These are phyloP conservation scores for Craseonycteris thonglongyai DNA, from an alignment of 2,113 vertebrate species.

Conservation along the genomic window DNA sequence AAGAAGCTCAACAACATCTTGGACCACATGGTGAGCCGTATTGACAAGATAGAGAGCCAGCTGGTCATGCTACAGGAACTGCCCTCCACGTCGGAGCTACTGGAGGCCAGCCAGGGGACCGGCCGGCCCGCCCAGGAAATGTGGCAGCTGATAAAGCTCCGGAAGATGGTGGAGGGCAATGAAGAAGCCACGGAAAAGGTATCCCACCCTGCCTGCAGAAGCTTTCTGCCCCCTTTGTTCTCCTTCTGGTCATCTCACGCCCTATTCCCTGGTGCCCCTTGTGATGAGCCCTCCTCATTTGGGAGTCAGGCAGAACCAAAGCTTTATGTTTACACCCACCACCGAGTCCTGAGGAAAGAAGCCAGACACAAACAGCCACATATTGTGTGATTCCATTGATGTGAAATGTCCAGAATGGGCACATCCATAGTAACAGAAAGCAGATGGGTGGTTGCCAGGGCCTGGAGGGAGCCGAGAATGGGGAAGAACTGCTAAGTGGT, in stretches of 20 bases:
- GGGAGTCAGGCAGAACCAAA: background rate
- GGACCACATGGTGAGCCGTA: constrained; percentile 57
- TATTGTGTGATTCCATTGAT: background rate
- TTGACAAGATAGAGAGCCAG: constrained; percentile 27
- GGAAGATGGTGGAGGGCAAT: constrained; percentile 64
- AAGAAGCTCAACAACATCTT: constrained; percentile 46
- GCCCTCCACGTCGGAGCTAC: background rate
- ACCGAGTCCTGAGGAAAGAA: background rate
- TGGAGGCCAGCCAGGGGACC: background rate
- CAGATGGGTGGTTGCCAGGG: background rate
- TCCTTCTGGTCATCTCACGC: background rate
- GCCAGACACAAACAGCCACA: background rate
- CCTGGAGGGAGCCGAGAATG: fast-evolving
- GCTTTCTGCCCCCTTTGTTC: background rate
- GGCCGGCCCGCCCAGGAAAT: background rate
- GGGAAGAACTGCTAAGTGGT: background rate
- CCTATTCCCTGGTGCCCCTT: background rate
- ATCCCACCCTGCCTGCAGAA: background rate
- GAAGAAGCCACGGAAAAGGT: constrained; percentile 72
- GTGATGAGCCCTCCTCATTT: background rate
- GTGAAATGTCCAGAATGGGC: background rate
- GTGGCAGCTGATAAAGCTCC: constrained; percentile 70
- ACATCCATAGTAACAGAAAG: background rate
- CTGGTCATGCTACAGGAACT: background rate
- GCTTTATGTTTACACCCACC: background rate